A percentile compares a stretch with the other conserved stretches of the same genome.
These are phyloP conservation scores for Nasua narica DNA, from an alignment of 2,797 vertebrate species.

Conservation along the genomic window DNA sequence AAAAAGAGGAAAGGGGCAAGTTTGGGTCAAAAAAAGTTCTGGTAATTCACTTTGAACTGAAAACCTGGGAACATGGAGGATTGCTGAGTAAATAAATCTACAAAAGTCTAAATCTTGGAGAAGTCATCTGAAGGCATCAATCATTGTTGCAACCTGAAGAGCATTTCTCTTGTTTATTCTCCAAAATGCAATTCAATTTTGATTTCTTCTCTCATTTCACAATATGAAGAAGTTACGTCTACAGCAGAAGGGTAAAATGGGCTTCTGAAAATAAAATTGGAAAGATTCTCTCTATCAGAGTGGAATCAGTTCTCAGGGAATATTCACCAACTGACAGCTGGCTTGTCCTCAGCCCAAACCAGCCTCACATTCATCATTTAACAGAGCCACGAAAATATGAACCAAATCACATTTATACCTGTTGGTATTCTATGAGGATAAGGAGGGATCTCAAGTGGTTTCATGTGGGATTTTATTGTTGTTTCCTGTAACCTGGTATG, in stretches of 20 bases:
- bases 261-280: slow-evolving; percentile 3
- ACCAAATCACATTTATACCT: neutral
- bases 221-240: slow-evolving; percentile 38
- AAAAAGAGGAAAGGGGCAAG: neutral
- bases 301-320: slow-evolving; percentile 24
- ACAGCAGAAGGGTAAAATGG: slow-evolving; percentile 3
- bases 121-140: slow-evolving; percentile 25
- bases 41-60: slow-evolving; percentile 53
- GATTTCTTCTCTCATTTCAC: slow-evolving; percentile 53
- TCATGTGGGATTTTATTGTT: neutral
- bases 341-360: neutral
- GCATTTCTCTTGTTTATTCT: slow-evolving; percentile 49
- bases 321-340: neutral
- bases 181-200: slow-evolving; percentile 46
- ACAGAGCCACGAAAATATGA: neutral
- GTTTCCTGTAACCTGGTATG: neutral
- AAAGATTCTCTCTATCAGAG: neutral
- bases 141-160: slow-evolving; percentile 6
- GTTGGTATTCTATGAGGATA: neutral
- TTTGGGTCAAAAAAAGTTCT: slow-evolving; percentile 9
- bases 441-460: neutral
- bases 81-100: neutral
- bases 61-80: slow-evolving; percentile 47
- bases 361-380: neutral
- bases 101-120: slow-evolving; percentile 20